A percentile compares a stretch with the other conserved stretches of the same genome.
These are phyloP conservation scores for Tachysurus fulvidraco DNA, from an alignment of 2,113 vertebrate species.

Conservation along the genomic window DNA sequence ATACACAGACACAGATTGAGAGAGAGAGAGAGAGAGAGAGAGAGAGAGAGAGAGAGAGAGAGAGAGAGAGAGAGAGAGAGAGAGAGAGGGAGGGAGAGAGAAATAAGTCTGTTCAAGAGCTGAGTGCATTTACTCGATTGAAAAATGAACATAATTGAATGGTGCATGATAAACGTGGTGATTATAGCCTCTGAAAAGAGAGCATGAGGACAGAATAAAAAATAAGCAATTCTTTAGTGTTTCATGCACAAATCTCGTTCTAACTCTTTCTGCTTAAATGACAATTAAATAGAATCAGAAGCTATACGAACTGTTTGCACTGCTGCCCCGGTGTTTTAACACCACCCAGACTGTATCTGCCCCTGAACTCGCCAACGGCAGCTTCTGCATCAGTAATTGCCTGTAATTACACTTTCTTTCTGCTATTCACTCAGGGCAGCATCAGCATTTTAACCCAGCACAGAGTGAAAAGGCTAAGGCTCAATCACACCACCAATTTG, in stretches of 20 bases:
- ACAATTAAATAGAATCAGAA: conserved; percentile 1
- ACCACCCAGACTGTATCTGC: not conserved
- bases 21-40: conserved; percentile 6
- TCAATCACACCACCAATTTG: conserved; percentile 17
- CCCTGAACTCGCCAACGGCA: not conserved
- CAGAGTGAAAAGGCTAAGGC: not conserved
- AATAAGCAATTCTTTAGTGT: not conserved
- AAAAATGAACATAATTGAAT: conserved; percentile 34
- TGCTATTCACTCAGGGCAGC: not conserved
- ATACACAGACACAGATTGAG: conserved; percentile 22
- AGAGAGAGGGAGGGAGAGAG: conserved; percentile 24
- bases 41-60: conserved; percentile 21
- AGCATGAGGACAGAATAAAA: conserved; percentile 6
- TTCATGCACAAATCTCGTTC: not conserved
- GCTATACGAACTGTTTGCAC: not conserved
- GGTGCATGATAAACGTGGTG: conserved; percentile 30
- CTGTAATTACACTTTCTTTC: conserved; percentile 25
- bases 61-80: not conserved
- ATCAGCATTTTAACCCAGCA: not conserved
- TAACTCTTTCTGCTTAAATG: not conserved
- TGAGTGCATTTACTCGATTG: conserved; percentile 26
- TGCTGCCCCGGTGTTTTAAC: not conserved
- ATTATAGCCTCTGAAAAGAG: conserved; percentile 25
- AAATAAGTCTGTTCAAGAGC: conserved; percentile 21
- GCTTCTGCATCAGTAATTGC: conserved; percentile 29